Evolutionary conservation across 2,113 vertebrate species (phyloP).

Genomic region (Centrocercus urophasianus): DNA sequence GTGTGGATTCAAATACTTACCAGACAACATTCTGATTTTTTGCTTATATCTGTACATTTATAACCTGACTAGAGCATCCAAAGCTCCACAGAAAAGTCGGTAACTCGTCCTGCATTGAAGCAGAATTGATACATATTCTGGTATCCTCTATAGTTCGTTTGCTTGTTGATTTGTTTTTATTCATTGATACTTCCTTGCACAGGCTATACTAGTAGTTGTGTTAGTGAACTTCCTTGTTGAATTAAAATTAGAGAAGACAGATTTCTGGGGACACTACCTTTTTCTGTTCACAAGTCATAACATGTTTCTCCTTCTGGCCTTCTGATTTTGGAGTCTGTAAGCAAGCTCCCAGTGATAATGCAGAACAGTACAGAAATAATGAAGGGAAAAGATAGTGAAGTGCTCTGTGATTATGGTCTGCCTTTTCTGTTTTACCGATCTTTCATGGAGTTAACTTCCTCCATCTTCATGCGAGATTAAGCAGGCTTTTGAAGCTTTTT

Average conservation of each 20-base stretch:
- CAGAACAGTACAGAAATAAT: background rate
- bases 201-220: background rate
- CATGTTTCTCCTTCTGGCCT: background rate
- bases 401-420: background rate
- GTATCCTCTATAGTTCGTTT: rapidly evolving
- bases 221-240: background rate
- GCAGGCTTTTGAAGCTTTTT: background rate
- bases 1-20: background rate
- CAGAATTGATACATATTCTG: background rate
- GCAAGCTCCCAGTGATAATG: background rate
- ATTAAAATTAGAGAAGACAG: background rate
- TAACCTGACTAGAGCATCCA: background rate
- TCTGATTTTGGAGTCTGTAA: background rate
- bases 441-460: rapidly evolving
- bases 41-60: background rate
- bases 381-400: background rate
- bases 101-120: background rate
- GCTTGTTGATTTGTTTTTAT: background rate
- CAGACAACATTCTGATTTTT: background rate
- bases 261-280: background rate
- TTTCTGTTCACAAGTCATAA: background rate
- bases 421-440: background rate
- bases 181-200: background rate
- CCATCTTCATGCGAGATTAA: background rate
- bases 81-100: background rate